Percentiles rank a stretch among this genome's conserved stretches.
phyloP scores from a whole-genome alignment of 1,140 invertebrate species.

The Anastrepha ludens region DNA sequence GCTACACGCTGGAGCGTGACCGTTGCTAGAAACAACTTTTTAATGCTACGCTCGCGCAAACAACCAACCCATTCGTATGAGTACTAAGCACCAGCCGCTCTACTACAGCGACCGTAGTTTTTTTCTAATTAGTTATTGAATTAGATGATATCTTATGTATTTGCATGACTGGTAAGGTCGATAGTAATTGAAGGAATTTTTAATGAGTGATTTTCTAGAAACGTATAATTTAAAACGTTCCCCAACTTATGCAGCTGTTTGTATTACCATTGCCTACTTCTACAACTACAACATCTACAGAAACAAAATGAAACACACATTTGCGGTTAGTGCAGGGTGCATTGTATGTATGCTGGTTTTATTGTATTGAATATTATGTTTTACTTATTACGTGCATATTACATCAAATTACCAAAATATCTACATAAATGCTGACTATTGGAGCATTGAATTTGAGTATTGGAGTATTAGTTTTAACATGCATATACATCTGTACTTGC shows the following conservation, averaged over 20 bases:
- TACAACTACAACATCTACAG: background rate
- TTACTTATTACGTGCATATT: background rate
- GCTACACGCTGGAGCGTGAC: too few species aligned
- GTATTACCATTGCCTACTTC: background rate
- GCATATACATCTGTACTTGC: background rate
- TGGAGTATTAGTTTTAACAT: background rate
- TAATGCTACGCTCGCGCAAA: too few species aligned
- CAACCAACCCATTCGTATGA: too few species aligned
- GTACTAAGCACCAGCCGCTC: too few species aligned
- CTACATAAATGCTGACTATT: background rate
- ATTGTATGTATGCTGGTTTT: background rate
- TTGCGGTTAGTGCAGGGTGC: slow-evolving; percentile 40
- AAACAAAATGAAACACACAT: background rate
- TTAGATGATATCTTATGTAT: too few species aligned
- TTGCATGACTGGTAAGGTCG: too few species aligned
- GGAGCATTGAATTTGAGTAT: background rate
- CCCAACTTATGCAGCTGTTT: background rate
- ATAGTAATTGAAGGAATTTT: too few species aligned
- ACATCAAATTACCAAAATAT: slow-evolving; percentile 25
- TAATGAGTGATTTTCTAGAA: background rate
- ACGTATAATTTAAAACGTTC: too few species aligned
- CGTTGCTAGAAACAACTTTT: too few species aligned
- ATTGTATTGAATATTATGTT: slow-evolving; percentile 5
- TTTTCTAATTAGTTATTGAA: too few species aligned
- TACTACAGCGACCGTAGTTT: too few species aligned